Evolutionary conservation across 2,113 vertebrate genomes (phyloP), one percentile per base, ranked within the genome.

Genomic region (Chrysochloris asiatica): DNA sequence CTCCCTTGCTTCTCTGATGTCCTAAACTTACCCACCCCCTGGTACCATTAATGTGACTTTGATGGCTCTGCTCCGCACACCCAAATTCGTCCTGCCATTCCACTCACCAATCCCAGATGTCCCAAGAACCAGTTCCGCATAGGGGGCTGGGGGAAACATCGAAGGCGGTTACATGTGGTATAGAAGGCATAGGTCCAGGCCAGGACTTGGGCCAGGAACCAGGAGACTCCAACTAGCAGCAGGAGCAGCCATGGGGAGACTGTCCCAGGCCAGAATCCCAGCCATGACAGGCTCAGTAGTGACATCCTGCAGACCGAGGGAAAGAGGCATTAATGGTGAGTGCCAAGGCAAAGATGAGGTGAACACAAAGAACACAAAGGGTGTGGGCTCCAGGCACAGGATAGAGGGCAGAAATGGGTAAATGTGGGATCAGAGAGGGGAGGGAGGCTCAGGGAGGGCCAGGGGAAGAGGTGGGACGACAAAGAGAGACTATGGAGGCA

Each of bases 81-180:
- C 73, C 4, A 8, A 28, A 14, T 19, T n/a, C 52, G 26, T 4
- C 0, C 13, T 69, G 47, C 22, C 3, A 3, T 17, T 54, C 28
- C 45, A 95, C 98, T 95, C 97, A 98, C 98, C 96, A 98, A 48
- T 8, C 97, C 98, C 92, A 98, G 43, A 93, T 99, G 98, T 4
- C 98, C 98, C 10, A 97, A 83, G 45, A 99, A 89, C 98, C 98
- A 99, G 77, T 91, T 98, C 54, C 90, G 50, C 12, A 61, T 93
- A 0, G 90, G 98, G 1, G 98, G 98, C 83, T 96, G 96, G 0
- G 96, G 96, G 95, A 99, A 99, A 83, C 98, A 97, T 1, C 91
- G 93, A 38, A 99, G 94, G 26, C 88, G 93, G 63, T 76, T 16
- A 11, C 85, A 90, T 77, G 91, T 98, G 94, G 94, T 89, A 59